Evolutionary conservation across 2,888 invertebrate species (phyloP).

Genomic region (Agonopterix alstromeriana): DNA sequence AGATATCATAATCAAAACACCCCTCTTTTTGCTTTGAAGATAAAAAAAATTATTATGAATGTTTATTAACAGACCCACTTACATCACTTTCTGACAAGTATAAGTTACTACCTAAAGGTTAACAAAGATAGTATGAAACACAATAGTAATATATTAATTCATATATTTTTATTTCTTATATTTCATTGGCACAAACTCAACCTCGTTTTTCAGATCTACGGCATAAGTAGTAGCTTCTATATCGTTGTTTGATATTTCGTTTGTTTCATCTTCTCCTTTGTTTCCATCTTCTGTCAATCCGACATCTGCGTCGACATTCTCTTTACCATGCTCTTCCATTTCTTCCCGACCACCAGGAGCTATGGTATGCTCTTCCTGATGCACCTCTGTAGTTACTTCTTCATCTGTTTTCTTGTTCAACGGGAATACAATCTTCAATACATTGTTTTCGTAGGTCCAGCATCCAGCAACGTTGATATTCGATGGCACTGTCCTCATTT

Average conservation of each 20-base stretch:
- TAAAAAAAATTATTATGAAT: too few species aligned
- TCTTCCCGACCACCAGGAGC: conserved; percentile 36
- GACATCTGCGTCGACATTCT: conserved; percentile 31
- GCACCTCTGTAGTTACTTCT: conserved; percentile 1
- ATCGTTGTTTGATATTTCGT: conserved; percentile 26
- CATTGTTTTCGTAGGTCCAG: conserved; percentile 41
- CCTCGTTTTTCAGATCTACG: conserved; percentile 48
- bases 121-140: too few species aligned
- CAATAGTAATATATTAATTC: too few species aligned
- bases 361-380: not conserved
- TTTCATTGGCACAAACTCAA: conserved; percentile 52
- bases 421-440: conserved; percentile 46
- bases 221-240: conserved; percentile 60
- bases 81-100: too few species aligned
- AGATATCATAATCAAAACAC: too few species aligned
- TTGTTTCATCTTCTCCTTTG: conserved; percentile 28
- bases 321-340: conserved; percentile 21
- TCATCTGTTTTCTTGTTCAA: conserved; percentile 19
- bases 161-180: conserved; percentile 15
- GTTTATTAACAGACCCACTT: too few species aligned
- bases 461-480: conserved; percentile 38
- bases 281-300: conserved; percentile 24
- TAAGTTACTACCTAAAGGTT: too few species aligned
- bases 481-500: conserved; percentile 38
- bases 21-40: too few species aligned